Evolutionary conservation across 2,797 vertebrate species (phyloP).

Genomic region (Chelmon rostratus): DNA sequence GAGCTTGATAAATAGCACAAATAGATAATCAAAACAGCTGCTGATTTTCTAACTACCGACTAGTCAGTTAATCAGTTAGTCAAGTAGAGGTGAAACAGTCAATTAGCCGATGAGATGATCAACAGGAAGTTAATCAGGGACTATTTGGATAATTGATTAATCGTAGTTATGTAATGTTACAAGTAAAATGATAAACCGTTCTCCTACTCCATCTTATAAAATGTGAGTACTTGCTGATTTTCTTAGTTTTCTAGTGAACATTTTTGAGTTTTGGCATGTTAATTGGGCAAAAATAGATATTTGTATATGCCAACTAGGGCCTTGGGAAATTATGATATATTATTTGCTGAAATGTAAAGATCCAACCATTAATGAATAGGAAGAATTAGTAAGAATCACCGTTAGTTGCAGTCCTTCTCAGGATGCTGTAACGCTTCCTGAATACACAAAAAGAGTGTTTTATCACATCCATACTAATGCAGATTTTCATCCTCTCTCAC

Average conservation of each 20-base stretch:
- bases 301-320: background rate
- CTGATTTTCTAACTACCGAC: too few species aligned
- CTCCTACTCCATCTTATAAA: background rate
- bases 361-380: background rate
- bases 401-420: background rate
- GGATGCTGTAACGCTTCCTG: background rate
- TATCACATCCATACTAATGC: background rate
- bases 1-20: background rate
- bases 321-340: too few species aligned
- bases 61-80: background rate
- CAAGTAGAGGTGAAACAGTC: background rate
- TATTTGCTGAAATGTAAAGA: background rate
- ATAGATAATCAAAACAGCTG: background rate
- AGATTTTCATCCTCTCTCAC: constrained; percentile 5
- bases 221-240: background rate
- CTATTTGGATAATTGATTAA: background rate
- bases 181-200: background rate
- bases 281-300: background rate
- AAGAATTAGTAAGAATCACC: background rate
- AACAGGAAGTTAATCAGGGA: background rate
- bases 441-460: background rate
- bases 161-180: background rate
- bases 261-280: background rate
- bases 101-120: background rate
- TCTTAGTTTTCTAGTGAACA: background rate